These are phyloP conservation scores for Decapterus maruadsi DNA, from an alignment of 2,797 vertebrate species.

Conservation along the genomic window DNA sequence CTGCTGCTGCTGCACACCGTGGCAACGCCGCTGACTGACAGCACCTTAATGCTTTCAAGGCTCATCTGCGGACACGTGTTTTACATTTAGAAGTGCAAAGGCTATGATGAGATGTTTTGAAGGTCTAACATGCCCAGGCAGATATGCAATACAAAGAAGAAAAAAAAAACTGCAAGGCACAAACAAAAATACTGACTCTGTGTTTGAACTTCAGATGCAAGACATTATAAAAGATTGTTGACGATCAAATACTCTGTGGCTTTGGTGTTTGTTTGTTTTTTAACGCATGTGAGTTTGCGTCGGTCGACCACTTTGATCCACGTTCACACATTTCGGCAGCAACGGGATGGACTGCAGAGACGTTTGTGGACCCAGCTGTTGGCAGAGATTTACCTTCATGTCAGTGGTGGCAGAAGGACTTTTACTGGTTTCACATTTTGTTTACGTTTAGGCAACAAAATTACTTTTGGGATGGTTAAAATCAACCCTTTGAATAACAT, in stretches of 20 bases:
- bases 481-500: too few species aligned
- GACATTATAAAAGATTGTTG: background rate
- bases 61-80: background rate
- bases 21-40: background rate
- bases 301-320: background rate
- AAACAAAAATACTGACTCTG: background rate
- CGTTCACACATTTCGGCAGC: background rate
- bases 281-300: background rate
- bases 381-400: too few species aligned
- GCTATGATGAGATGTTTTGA: background rate
- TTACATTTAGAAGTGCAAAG: background rate
- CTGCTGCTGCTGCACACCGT: background rate
- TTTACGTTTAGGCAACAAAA: too few species aligned
- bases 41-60: background rate
- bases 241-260: background rate
- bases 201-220: background rate
- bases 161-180: background rate
- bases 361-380: too few species aligned
- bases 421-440: too few species aligned
- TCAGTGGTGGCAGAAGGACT: too few species aligned
- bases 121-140: background rate
- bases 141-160: background rate
- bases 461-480: too few species aligned
- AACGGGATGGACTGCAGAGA: background rate
- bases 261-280: background rate